Evolutionary conservation across 2,888 invertebrate species (phyloP).

Genomic region (Drosophila bunnanda): DNA sequence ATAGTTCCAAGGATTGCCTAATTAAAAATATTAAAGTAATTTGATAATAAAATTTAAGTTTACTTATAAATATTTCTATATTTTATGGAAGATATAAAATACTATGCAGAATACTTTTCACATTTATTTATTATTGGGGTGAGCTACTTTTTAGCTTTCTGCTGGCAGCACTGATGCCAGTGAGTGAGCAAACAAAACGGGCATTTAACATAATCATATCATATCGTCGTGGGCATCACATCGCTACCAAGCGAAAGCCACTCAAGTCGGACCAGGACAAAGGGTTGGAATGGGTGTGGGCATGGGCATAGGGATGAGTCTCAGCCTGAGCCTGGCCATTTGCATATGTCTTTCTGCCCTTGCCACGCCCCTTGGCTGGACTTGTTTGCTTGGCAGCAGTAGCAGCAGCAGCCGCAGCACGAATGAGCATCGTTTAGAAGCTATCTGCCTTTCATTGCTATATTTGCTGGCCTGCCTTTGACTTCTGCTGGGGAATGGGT

Average conservation of each 20-base stretch:
- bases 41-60: not conserved
- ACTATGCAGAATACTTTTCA: not conserved
- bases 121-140: not conserved
- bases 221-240: constrained; percentile 78
- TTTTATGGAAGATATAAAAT: not conserved
- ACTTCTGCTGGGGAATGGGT: constrained; percentile 18
- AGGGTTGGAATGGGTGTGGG: constrained; percentile 8
- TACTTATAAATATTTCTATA: not conserved
- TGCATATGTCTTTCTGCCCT: constrained; percentile 65
- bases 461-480: constrained; percentile 63
- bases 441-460: constrained; percentile 77
- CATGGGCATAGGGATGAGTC: constrained; percentile 29
- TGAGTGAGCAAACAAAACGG: constrained; percentile 76
- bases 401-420: constrained; percentile 55
- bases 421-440: constrained; percentile 73
- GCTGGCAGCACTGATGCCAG: constrained; percentile 30
- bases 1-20: too few species aligned
- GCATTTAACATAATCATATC: constrained; percentile 82
- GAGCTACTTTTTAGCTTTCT: not conserved
- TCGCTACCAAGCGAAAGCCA: constrained; percentile 72
- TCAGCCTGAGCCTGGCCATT: constrained; percentile 66
- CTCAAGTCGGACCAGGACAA: constrained; percentile 73
- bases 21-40: not conserved
- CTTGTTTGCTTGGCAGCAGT: constrained; percentile 55
- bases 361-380: constrained; percentile 26